Evolutionary conservation across 2,888 invertebrate species (phyloP), one percentile per base, ranked within the genome.

Genomic region (Oligia latruncula): DNA sequence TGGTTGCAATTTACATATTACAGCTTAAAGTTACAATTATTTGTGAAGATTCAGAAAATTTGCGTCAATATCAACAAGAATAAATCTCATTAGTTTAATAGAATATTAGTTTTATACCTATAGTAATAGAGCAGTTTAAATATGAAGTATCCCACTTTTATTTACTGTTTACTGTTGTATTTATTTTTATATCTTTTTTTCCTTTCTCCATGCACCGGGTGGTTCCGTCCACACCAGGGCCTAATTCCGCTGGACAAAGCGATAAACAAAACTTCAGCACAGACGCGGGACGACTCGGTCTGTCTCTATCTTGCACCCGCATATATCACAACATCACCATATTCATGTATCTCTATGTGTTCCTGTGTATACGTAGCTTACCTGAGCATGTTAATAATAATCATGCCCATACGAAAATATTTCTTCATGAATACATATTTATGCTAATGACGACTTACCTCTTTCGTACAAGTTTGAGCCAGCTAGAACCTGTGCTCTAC

Each of bases 211-310:
- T 93, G 93, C 95, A 93, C 94, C 95, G 94, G 94, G 93, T 94
- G 93, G 92, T 93, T 89, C 87, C 92, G 89, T 91, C 93, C 92
- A 92, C 93, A 89, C 93, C 95, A 96, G 96, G 96, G 96, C 95
- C 96, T 96, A 93, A 96, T 96, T 94, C 94, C 96, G 93, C 94
- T 96, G 96, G 96, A 96, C 92, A 95, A 96, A 96, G 96, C 96
- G 93, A 96, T 96, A 94, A 96, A 96, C 96, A 95, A 96, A 96
- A 92, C 96, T 90, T 96, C 96, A 94, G 94, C 95, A 94, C 95
- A 95, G 93, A 92, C 95, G 94, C 95, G 95, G 95, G 95, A 95
- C 94, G 95, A 95, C 94, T 95, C 95, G 96, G 96, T 96, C 96
- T 96, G 96, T 96, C 95, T 95, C 95, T 92, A 92, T 93, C 89